Conservation (phyloP, 1,140 invertebrate genomes). For the Contarinia nasturtii region DNA sequence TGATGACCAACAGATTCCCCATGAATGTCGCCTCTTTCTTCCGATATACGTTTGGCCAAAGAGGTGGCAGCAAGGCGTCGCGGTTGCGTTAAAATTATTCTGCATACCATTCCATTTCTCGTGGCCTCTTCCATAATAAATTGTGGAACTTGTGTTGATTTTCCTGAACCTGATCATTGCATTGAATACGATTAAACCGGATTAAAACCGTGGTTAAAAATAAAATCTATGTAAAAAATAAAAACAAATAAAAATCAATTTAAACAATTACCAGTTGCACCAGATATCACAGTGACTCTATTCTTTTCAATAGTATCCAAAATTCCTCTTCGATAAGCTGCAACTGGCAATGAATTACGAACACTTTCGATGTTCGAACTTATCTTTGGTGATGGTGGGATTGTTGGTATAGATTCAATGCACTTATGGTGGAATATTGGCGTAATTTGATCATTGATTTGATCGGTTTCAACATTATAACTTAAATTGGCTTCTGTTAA, state of each 20-base stretch:
- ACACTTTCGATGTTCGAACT: too few relatives aligned
- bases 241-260: too few relatives aligned
- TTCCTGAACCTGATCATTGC: slow-evolving; percentile 35
- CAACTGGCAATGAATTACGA: not conserved
- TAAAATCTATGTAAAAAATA: too few relatives aligned
- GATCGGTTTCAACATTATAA: too few relatives aligned
- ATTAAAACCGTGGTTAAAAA: not conserved
- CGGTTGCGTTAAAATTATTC: slow-evolving; percentile 73
- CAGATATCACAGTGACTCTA: slow-evolving; percentile 57
- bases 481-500: too few relatives aligned
- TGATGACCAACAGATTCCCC: slow-evolving; percentile 69
- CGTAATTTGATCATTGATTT: too few relatives aligned
- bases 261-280: slow-evolving; percentile 42
- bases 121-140: slow-evolving; percentile 51
- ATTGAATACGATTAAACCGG: not conserved
- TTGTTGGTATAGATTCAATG: too few relatives aligned
- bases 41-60: slow-evolving; percentile 64
- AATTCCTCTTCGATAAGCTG: slow-evolving; percentile 22
- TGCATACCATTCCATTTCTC: slow-evolving; percentile 25
- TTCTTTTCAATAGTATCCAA: slow-evolving; percentile 40
- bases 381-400: too few relatives aligned
- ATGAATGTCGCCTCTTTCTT: slow-evolving; percentile 52
- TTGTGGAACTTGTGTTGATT: slow-evolving; percentile 63
- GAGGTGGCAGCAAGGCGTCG: slow-evolving; percentile 69
- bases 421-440: too few relatives aligned